Base-by-base conservation (phyloP, 2,113 vertebrate genomes). In the Hypomesus transpacificus region DNA sequence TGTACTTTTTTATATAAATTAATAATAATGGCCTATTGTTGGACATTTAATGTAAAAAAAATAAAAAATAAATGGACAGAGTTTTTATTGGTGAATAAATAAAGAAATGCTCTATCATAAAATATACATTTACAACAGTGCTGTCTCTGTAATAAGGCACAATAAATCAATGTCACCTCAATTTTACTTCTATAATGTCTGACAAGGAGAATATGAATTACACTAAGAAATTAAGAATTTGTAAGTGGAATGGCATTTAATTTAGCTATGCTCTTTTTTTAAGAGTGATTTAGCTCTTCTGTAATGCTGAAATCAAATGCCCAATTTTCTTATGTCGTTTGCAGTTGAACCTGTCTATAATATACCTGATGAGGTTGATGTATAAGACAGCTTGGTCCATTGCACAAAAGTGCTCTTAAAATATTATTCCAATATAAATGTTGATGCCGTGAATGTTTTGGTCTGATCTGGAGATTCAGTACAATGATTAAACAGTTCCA, bases 81-180 rank as follows among this genome's bases (percentile, higher is more conserved):
- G 21, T 21, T 57, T 57, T 5, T 16, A 66, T 67, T 75, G 70
- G 13, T 77, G 22, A 84, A 86, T 74, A 84, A 66, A 73, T 73
- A 73, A 58, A 80, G 81, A 80, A 83, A 21, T 2, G 53, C 9
- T 75, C 50, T 63, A 77, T 77, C 9, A 59, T 66, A 68, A 62
- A 75, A 57, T 18, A 21, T 60, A 64, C 24, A 51, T 67, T 76
- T 9, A 75, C 59, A 71, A 17, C 24, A 59, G 56, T 39, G 16
- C 31, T 52, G 53, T 56, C 53, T 56, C 18, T 52, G 39, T 46
- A 46, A 46, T 46, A 46, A 46, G 39, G 39, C 39, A 46, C 39
- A 46, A 46, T 46, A 11, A 46, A 46, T 75, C 34, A 78, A 75
- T n/a, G 69, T 64, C 52, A 63, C 56, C 53, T n/a, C 9, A 34